phyloP scores from a whole-genome alignment of 2,113 vertebrate genomes.

The Zosterops hypoxanthus region DNA sequence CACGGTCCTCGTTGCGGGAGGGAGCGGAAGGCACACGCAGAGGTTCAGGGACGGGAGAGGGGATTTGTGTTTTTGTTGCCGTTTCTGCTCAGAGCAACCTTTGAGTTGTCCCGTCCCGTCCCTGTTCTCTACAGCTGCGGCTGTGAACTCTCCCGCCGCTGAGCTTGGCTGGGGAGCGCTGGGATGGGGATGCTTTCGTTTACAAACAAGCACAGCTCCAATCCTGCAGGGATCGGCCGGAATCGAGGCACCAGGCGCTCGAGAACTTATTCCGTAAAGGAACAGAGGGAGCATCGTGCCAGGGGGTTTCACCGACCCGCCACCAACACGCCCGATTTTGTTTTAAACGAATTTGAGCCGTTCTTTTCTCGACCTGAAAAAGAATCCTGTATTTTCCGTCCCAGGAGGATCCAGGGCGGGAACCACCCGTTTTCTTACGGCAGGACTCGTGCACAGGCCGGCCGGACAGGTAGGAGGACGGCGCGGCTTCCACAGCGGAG shows the following conservation, averaged over 20 bases:
- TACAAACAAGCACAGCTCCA: not conserved
- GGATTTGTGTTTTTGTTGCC: not conserved
- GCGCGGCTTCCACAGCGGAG: not conserved
- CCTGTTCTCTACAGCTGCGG: not conserved
- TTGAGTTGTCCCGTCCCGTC: not conserved
- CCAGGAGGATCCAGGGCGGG: not conserved
- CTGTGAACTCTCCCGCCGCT: not conserved
- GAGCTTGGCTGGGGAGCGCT: not conserved
- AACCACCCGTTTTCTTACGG: not conserved
- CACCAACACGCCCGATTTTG: not conserved
- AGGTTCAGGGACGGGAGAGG: not conserved
- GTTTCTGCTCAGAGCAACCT: not conserved
- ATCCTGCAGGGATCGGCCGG: not conserved
- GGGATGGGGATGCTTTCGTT: not conserved
- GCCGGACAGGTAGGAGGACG: not conserved
- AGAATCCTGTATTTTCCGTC: not conserved
- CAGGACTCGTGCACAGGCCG: not conserved
- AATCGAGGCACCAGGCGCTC: not conserved
- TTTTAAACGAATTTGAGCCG: constrained; percentile 36
- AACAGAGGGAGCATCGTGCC: not conserved
- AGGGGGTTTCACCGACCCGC: not conserved
- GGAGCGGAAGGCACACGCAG: not conserved
- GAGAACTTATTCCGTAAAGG: not conserved
- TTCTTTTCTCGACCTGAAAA: not conserved
- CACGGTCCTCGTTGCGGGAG: not conserved